Evolutionary conservation across 2,113 vertebrate genomes (phyloP), one percentile per base, ranked within the genome.

Genomic region (Spheniscus mendiculus): DNA sequence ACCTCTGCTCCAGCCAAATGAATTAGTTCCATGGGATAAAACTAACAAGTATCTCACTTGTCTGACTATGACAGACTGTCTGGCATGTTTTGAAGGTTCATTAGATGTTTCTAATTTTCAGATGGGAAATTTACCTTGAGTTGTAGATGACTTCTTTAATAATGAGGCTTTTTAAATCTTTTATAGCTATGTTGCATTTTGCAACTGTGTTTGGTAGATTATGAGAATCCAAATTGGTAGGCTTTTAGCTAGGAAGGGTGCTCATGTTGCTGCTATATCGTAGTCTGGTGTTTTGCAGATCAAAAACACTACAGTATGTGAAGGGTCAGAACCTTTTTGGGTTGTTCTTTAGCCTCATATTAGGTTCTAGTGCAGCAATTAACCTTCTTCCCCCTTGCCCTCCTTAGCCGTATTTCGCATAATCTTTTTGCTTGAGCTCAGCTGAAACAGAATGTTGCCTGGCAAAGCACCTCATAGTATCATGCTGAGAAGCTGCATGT

Each of bases 131-230:
- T 23, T 3, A 5, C 49, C 50, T 14, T 1, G 40, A 50, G 70
- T 5, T 29, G 38, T 34, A 23, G 34, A 13, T 5, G 13, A 6
- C 30, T 17, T 44, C 44, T 74, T 45, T 36, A 38, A 42, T 36
- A 36, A 67, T 0, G 10, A 77, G 38, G 52, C 53, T 45, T 63
- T 73, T 23, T 29, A 49, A 22, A 10, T 26, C 52, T 42, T 22
- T 15, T 4, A 0, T 2, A 10, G 9, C 58, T n/a, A 0, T 32
- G 52, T 13, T 70, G 71, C 36, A 12, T 45, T 72, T 65, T 36
- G 49, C 29, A 20, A 2, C 21, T 78, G 20, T 15, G 4, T 27
- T 5, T 36, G 25, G 29, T 56, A 14, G 65, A 13, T 27, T 6
- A 3, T 26, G 53, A 15, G 53, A 25, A 13, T 34, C 55, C 72